A percentile compares a stretch with the other conserved stretches of the same genome.
These are phyloP conservation scores for Pachyrhynchus sulphureomaculatus DNA, from an alignment of 1,140 invertebrate species.

Conservation along the genomic window DNA sequence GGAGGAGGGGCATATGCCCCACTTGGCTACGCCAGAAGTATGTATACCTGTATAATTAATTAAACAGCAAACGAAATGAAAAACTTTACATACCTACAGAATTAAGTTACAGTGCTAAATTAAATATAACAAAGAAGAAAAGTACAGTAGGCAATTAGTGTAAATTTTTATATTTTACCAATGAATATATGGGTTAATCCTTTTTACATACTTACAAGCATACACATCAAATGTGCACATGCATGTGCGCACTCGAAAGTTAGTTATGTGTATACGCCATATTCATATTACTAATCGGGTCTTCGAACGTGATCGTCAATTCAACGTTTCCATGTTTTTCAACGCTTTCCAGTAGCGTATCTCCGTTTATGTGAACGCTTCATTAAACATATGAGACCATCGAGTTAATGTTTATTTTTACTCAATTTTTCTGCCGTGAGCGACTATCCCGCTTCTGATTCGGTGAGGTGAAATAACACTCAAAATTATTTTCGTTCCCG, in stretches of 20 bases:
- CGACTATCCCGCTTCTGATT: background rate
- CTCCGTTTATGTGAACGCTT: background rate
- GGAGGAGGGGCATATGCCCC: too few species aligned
- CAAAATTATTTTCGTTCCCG: slow-evolving; percentile 4
- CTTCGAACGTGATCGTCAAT: background rate
- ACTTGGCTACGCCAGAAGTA: too few species aligned
- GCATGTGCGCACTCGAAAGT: slow-evolving; percentile 8
- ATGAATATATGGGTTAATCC: slow-evolving; percentile 8
- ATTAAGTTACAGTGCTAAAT: too few species aligned
- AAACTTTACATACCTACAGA: too few species aligned
- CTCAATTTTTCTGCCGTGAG: slow-evolving; percentile 1
- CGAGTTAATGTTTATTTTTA: slow-evolving; percentile 6
- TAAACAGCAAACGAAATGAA: too few species aligned
- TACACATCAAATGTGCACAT: background rate
- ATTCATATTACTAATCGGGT: slow-evolving; percentile 4
- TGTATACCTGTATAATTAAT: too few species aligned
- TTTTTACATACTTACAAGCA: background rate
- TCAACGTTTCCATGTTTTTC: background rate
- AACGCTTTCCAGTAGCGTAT: too few species aligned
- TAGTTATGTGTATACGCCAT: background rate
- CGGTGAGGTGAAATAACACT: background rate
- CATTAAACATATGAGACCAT: background rate
- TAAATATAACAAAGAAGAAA: too few species aligned
- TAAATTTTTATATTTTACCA: too few species aligned
- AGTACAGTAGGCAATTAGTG: too few species aligned